Percentiles rank a stretch among this genome's conserved stretches.
Evolutionary conservation across 1,140 invertebrate species (phyloP).

Genomic region (Agrypnia vestita): DNA sequence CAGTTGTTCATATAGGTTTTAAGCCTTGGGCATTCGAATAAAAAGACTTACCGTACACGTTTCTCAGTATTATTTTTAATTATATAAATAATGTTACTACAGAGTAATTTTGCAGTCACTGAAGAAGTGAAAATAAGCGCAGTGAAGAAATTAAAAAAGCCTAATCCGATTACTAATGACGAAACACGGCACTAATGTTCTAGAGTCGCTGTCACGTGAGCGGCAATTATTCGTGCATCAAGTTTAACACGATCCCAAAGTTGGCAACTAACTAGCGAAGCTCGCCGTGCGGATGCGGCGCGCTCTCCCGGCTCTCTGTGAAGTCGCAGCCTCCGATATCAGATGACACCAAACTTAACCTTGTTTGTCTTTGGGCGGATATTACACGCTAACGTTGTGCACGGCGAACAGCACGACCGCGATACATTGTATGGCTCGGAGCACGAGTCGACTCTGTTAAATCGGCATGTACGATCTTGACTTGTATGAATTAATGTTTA

Average conservation of each 20-base stretch:
- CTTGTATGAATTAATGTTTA: too few species aligned
- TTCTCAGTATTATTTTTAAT: too few species aligned
- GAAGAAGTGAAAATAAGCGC: too few species aligned
- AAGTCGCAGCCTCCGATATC: slow-evolving; percentile 20
- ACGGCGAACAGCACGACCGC: not conserved
- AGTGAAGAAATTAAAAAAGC: too few species aligned
- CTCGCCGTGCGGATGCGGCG: not conserved
- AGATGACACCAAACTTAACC: slow-evolving; percentile 13
- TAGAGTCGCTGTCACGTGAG: not conserved
- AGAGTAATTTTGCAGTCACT: too few species aligned
- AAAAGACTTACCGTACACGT: too few species aligned
- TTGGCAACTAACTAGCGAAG: not conserved
- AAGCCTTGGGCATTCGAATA: too few species aligned
- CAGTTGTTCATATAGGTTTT: too few species aligned
- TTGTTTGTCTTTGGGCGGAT: slow-evolving; percentile 5
- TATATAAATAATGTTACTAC: too few species aligned
- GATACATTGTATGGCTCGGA: not conserved
- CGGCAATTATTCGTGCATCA: not conserved
- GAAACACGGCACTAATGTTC: too few species aligned
- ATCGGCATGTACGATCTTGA: too few species aligned
- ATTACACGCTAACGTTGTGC: not conserved
- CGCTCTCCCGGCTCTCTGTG: not conserved
- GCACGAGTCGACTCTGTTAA: not conserved
- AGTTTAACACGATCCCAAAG: not conserved
- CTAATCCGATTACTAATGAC: too few species aligned